Conservation (phyloP, 2,113 vertebrate species). For the Collichthys lucidus region DNA sequence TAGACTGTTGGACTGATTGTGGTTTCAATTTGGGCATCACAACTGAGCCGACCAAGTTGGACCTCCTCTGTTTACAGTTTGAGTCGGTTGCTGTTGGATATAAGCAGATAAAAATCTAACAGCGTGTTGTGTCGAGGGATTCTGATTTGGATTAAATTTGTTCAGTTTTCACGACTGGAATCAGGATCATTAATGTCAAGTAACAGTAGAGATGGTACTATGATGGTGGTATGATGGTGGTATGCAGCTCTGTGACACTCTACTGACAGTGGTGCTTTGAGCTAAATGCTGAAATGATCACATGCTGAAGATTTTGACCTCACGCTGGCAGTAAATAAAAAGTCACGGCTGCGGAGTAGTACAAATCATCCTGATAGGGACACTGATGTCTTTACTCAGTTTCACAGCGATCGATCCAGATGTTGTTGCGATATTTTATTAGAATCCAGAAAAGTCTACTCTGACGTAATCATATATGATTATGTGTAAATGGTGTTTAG, state of each 20-base stretch:
- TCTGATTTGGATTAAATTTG: background rate
- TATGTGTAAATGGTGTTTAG: background rate
- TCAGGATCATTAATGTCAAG: background rate
- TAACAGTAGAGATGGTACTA: background rate
- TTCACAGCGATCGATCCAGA: background rate
- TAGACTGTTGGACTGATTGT: too few relatives aligned
- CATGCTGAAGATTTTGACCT: background rate
- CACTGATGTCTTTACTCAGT: background rate
- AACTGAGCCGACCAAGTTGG: background rate
- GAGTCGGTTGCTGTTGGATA: background rate
- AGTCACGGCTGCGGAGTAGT: background rate
- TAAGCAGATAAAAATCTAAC: background rate
- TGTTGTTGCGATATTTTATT: background rate
- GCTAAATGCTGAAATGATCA: background rate
- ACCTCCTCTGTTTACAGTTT: background rate
- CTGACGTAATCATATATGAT: too few relatives aligned
- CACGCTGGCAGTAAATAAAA: too few relatives aligned
- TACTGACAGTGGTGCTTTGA: background rate
- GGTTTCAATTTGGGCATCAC: background rate
- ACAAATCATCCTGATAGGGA: background rate
- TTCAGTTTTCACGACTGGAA: background rate
- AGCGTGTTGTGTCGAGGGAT: background rate
- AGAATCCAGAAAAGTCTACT: background rate
- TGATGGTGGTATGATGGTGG: too few relatives aligned
- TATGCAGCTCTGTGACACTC: background rate